A percentile compares a stretch with the other conserved stretches of the same genome.
Evolutionary conservation across 1,140 invertebrate species (phyloP).

Genomic region (Macrobrachium nipponense): DNA sequence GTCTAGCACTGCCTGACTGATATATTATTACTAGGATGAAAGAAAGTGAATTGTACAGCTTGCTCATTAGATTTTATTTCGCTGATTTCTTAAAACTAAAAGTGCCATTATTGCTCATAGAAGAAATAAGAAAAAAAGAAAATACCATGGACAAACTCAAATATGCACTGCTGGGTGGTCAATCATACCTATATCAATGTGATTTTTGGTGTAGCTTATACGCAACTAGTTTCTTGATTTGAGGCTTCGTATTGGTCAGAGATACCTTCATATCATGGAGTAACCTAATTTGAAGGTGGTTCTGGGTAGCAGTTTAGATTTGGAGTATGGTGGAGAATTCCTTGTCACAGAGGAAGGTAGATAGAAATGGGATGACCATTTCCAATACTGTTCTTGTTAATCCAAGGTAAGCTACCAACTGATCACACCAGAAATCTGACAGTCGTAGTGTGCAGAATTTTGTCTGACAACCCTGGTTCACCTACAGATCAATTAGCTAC

Average conservation of each 20-base stretch:
- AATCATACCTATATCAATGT: slow-evolving; percentile 3
- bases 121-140: not conserved
- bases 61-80: too few relatives aligned
- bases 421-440: too few relatives aligned
- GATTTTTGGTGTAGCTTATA: slow-evolving; percentile 9
- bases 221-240: slow-evolving; percentile 12
- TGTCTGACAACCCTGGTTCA: too few relatives aligned
- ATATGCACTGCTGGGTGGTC: not conserved
- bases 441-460: too few relatives aligned
- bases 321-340: slow-evolving; percentile 15
- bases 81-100: too few relatives aligned
- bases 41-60: too few relatives aligned
- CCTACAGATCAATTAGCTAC: too few relatives aligned
- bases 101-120: too few relatives aligned
- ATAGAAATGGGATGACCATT: slow-evolving; percentile 25
- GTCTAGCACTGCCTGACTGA: too few relatives aligned
- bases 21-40: too few relatives aligned
- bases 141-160: not conserved
- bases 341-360: not conserved
- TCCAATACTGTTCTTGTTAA: slow-evolving; percentile 16
- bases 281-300: slow-evolving; percentile 14
- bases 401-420: not conserved
- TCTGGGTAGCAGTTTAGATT: slow-evolving; percentile 20
- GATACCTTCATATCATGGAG: slow-evolving; percentile 8
- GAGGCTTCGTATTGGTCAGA: slow-evolving; percentile 1